Percentiles rank a stretch among this genome's conserved stretches.
Conservation (phyloP, 2,797 vertebrate species). For the Myripristis murdjan region DNA sequence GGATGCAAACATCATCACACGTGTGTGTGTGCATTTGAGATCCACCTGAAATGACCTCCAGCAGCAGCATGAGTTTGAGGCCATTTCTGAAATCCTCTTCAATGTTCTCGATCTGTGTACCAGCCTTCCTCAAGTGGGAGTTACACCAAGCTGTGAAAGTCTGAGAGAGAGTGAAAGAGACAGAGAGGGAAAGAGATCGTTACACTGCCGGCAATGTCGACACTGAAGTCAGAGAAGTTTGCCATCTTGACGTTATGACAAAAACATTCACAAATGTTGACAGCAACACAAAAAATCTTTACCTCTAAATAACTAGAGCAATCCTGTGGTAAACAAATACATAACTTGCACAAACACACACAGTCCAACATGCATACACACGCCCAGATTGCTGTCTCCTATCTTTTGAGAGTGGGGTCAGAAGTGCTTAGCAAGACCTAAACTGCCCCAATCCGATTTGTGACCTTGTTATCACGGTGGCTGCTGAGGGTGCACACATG, state of each 20-base stretch:
- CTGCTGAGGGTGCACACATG: background rate
- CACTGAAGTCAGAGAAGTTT: background rate
- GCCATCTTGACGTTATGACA: background rate
- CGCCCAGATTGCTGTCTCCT: constrained; percentile 1
- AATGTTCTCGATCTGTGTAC: constrained; percentile 98
- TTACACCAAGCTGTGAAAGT: constrained; percentile 99
- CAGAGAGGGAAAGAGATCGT: constrained; percentile 74
- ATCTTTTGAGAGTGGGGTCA: background rate
- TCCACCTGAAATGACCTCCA: constrained; percentile 99
- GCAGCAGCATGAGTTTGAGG: constrained; percentile 97
- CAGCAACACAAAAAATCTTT: background rate
- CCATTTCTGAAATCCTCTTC: constrained; percentile 99
- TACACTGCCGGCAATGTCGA: background rate
- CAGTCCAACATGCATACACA: background rate
- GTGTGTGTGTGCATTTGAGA: too few relatives aligned
- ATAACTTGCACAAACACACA: constrained; percentile 10
- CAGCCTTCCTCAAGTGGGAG: constrained; percentile 97
- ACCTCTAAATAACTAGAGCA: constrained; percentile 9
- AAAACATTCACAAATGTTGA: constrained; percentile 12
- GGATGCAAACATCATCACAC: too few relatives aligned
- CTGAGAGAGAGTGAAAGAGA: constrained; percentile 84
- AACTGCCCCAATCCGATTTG: constrained; percentile 43
- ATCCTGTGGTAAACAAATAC: background rate
- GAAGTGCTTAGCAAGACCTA: constrained; percentile 22
- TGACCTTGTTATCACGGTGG: constrained; percentile 14